These are phyloP conservation scores for Polypterus bichir DNA, from an alignment of 2,113 vertebrate species.

Conservation along the genomic window DNA sequence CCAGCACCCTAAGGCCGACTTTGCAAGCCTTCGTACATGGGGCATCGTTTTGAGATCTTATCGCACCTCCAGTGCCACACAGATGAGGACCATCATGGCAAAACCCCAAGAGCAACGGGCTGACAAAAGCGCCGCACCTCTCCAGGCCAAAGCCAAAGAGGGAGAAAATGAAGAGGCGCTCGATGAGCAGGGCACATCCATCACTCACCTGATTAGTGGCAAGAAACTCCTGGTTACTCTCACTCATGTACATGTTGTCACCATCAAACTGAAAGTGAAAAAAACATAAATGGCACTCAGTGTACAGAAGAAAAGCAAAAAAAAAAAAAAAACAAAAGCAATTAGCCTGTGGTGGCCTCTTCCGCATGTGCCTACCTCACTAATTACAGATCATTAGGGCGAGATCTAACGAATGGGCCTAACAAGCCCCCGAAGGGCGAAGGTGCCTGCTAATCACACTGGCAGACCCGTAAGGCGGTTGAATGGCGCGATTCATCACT, in stretches of 20 bases:
- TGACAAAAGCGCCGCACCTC: too few relatives aligned
- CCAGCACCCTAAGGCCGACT: too few relatives aligned
- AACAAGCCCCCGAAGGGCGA: too few relatives aligned
- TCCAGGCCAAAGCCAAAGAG: too few relatives aligned
- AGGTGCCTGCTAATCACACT: too few relatives aligned
- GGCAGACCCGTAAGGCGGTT: too few relatives aligned
- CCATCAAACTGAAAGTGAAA: slow-evolving; percentile 82
- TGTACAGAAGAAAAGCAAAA: slow-evolving; percentile 10
- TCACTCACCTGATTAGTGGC: slow-evolving; percentile 80
- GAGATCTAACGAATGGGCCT: slow-evolving; percentile 33
- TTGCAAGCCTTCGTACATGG: too few relatives aligned
- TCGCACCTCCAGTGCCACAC: too few relatives aligned
- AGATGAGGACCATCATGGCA: too few relatives aligned
- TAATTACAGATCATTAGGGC: slow-evolving; percentile 57
- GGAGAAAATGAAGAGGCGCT: background rate
- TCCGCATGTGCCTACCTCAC: slow-evolving; percentile 28
- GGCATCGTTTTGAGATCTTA: too few relatives aligned
- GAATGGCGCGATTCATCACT: too few relatives aligned
- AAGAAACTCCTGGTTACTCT: slow-evolving; percentile 90
- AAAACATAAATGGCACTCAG: slow-evolving; percentile 17
- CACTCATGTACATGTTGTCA: slow-evolving; percentile 98
- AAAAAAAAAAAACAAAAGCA: slow-evolving; percentile 27
- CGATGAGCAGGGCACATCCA: slow-evolving; percentile 4
- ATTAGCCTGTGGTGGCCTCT: slow-evolving; percentile 20
- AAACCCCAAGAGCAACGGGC: too few relatives aligned